Evolutionary conservation across 2,797 vertebrate genomes (phyloP), one percentile per base, ranked within the genome.

Genomic region (Synaphobranchus kaupii): DNA sequence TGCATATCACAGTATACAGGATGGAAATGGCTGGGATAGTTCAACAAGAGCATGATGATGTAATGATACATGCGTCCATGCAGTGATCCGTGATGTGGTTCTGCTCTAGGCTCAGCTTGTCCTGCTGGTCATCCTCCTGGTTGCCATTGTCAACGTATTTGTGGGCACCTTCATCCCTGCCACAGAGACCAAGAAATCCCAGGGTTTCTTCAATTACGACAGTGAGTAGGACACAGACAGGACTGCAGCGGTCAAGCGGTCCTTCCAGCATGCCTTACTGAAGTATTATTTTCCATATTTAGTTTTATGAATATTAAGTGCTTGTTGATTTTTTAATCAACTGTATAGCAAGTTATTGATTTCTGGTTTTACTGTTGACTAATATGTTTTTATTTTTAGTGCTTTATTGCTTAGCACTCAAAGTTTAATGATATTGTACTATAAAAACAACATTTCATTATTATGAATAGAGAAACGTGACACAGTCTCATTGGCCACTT

Each of bases 81-180:
- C 10, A 12, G 39, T 78, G n/a, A n/a, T n/a, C n/a, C n/a, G 17
- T 47, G 73, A 47, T 78, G 73, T 78, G 73, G 17, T 44, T 12
- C 88, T 87, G 85, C 90, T 90, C 86, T 4, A 99, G 98, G 98
- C 99, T 88, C 99, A 99, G 93, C 95, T 99, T 66, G 31, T 97
- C 88, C 96, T 99, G 34, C 94, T 99, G 50, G 0, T 99, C 47
- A 97, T 99, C 94, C 94, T 99, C 89, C 96, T 99, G 88, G 66
- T 96, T 84, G 99, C 98, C 86, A 99, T 99, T 84, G 96, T 76
- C 39, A 98, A 99, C 87, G 97, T 99, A 78, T 98, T 99, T 90
- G 97, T 98, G 80, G 99, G 99, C 89, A 98, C 98, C 0, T 93
- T 96, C 89, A 98, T 99, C 91, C 97, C 98, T 50, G 94, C 96